A percentile compares a stretch with the other conserved stretches of the same genome.
These are phyloP conservation scores for Rhopalosiphum padi DNA, from an alignment of 1,140 invertebrate species.

Conservation along the genomic window DNA sequence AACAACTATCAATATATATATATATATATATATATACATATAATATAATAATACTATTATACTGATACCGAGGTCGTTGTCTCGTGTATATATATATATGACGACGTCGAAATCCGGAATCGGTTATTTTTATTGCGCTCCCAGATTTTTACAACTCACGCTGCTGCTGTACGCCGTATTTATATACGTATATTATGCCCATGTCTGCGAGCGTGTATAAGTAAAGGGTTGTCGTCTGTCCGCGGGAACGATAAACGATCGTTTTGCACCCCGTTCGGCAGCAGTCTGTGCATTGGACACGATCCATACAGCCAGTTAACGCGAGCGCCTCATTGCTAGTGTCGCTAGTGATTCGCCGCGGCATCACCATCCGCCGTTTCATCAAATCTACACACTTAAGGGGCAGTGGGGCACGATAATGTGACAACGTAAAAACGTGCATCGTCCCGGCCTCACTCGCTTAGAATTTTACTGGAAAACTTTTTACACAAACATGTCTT, in stretches of 20 bases:
- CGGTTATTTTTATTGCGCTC: slow-evolving; percentile 30
- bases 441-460: too few relatives aligned
- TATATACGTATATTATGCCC: not conserved
- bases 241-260: not conserved
- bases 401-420: not conserved
- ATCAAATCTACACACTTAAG: not conserved
- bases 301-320: not conserved
- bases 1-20: not conserved
- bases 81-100: not conserved
- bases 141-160: not conserved
- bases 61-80: slow-evolving; percentile 13
- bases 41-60: slow-evolving; percentile 20
- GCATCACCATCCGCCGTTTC: not conserved
- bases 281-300: not conserved
- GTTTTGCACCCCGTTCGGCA: not conserved
- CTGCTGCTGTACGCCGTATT: not conserved
- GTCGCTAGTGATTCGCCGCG: not conserved
- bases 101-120: slow-evolving; percentile 7
- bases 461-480: not conserved
- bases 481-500: not conserved
- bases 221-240: not conserved
- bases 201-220: not conserved
- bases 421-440: not conserved
- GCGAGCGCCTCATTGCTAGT: too few relatives aligned
- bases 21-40: not conserved